Percentiles rank a stretch among this genome's conserved stretches.
Evolutionary conservation across 2,888 invertebrate species (phyloP).

Genomic region (Ormyrus labotus): DNA sequence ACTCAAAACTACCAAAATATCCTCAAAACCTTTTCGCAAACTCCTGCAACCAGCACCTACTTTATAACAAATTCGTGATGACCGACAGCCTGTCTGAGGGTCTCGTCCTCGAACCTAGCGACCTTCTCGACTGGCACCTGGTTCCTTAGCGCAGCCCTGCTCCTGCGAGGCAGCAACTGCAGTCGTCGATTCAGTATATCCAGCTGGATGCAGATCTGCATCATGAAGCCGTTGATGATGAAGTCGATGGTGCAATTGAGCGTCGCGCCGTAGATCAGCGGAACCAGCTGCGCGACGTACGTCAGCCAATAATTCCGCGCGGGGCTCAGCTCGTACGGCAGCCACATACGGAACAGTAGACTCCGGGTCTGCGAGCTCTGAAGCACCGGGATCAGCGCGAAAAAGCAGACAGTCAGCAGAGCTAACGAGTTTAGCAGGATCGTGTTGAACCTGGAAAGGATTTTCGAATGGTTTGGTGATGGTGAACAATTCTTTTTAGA

Average conservation of each 20-base stretch:
- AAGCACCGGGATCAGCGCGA: neutral
- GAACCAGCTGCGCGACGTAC: neutral
- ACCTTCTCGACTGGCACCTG: neutral
- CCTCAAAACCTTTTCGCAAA: too few species aligned
- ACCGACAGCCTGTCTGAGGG: neutral
- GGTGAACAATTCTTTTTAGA: neutral
- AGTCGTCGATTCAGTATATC: neutral
- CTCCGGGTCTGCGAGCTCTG: neutral
- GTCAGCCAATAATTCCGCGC: neutral
- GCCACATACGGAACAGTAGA: neutral
- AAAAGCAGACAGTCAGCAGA: neutral
- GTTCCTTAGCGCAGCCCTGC: neutral
- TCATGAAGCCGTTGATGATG: neutral
- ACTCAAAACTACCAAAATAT: too few species aligned
- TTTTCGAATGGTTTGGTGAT: neutral
- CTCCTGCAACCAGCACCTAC: neutral
- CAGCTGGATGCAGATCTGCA: neutral
- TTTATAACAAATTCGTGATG: conserved; percentile 21
- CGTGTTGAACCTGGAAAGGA: neutral
- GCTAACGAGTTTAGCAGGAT: neutral
- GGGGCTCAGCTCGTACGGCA: neutral
- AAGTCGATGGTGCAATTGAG: neutral
- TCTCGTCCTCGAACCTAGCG: neutral
- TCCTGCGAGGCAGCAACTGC: neutral
- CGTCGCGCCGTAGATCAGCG: neutral